Base-by-base conservation (phyloP, 2,113 vertebrate genomes). In the Scomber japonicus region DNA sequence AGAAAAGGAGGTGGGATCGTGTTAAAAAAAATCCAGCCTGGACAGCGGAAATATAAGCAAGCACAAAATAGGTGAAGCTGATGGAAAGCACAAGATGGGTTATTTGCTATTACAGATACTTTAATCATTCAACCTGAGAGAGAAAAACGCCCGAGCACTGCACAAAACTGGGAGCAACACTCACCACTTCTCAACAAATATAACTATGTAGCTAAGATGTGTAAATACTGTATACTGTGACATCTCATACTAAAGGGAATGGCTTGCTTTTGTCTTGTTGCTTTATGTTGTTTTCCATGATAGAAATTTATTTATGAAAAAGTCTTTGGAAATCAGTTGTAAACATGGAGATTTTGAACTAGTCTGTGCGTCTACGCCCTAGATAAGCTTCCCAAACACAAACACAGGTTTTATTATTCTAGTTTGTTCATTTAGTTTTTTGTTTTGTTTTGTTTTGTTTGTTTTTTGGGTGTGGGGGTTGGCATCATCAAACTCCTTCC, bases 221-320 rank as follows among this genome's bases (percentile, higher is more conserved):
- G 87, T 93, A 91, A 82, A 93, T 91, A 89, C 48, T 90, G 78
- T 85, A 81, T 69, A 80, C 81, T 72, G 50, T 73, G 54, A 75
- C 19, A 21, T 82, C 67, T 84, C 35, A 46, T 55, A 71, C 76
- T 70, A 91, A 93, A 92, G 89, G 91, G 92, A 93, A 87, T 80
- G 76, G 77, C 78, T 87, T 60, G 51, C 73, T 78, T 54, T 79
- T 68, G 61, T 87, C 63, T 63, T 75, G 83, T 85, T 76, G 94
- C 84, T 93, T 93, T 93, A 92, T 91, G 86, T 93, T 95, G 82
- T 94, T 84, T 83, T 57, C 57, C 64, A 55, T 15, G 60, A 83
- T 81, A 81, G 46, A 86, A 72, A 74, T 80, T 63, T 88, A 90
- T 87, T 90, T 89, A 87, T 78, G 48, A 80, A 35, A 72, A 73